Evolutionary conservation across 2,888 invertebrate genomes (phyloP), one percentile per base, ranked within the genome.

Genomic region (Thera britannica): DNA sequence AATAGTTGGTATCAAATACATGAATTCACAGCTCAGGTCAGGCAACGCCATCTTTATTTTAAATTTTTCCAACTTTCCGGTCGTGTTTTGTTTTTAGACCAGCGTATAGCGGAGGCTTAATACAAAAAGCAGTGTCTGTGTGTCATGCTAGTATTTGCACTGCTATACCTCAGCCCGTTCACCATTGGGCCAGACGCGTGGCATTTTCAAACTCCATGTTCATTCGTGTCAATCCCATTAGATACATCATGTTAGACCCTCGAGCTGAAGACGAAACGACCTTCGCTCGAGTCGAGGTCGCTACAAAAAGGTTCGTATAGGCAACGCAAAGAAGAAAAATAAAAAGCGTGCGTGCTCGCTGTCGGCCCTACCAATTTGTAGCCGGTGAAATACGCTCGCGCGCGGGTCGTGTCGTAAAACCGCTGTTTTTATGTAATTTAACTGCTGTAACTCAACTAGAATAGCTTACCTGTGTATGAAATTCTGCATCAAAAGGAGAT

Each of bases 361-460:
- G 79, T 82, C 75, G 81, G 77, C 80, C 81, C 83, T 81, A 87
- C 85, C 87, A 90, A 90, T 90, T 90, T 90, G 90, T 90, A 86
- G 77, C 73, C 75, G 77, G 75, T 78, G 81, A 83, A 86, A 84
- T 82, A 63, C 57, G n/a, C 62, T 54, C 56, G 71, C 70, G 66
- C 46, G 70, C 61, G 59, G 73, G 58, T 73, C 55, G 61, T 36
- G 54, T 51, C 54, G 60, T 48, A 11, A 36, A 52, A 66, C 62
- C 38, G 56, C 41, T 36, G 44, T 54, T 44, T 35, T 35, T 41
- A 44, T 60, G 54, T 36, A 60, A 61, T 61, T 70, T 61, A 46
- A 54, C 38, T 56, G 44, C 3, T 46, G 2, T 9, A 46, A 9
- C 9, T 7, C 9, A 41, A 41, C 41, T 7, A 41, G 3, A 6